These are phyloP conservation scores for Pseudorhombus dupliciocellatus DNA, from an alignment of 2,113 vertebrate species.

Conservation along the genomic window DNA sequence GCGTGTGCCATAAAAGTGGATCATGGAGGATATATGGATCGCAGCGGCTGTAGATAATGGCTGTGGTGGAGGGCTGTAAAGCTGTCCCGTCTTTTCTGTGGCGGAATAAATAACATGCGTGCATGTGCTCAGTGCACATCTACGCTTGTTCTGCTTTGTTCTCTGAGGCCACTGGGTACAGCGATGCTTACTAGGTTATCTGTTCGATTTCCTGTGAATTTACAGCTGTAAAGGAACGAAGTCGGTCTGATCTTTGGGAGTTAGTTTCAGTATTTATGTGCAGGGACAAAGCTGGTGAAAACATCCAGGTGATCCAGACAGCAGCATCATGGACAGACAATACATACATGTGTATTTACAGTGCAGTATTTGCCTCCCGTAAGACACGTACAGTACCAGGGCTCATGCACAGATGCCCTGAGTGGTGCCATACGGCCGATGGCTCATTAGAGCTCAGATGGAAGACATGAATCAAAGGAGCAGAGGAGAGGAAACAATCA, in stretches of 20 bases:
- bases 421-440: slow-evolving; percentile 80
- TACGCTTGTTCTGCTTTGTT: slow-evolving; percentile 39
- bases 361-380: slow-evolving; percentile 54
- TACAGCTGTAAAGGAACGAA: neutral
- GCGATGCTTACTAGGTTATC: neutral
- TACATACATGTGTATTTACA: slow-evolving; percentile 57
- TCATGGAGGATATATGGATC: slow-evolving; percentile 65
- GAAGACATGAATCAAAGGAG: slow-evolving; percentile 85
- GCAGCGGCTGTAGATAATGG: slow-evolving; percentile 64
- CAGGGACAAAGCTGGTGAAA: slow-evolving; percentile 4
- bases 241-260: neutral
- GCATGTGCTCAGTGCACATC: slow-evolving; percentile 37
- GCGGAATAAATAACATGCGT: slow-evolving; percentile 60
- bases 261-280: neutral
- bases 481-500: slow-evolving; percentile 69
- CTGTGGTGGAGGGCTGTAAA: slow-evolving; percentile 65
- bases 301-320: slow-evolving; percentile 7
- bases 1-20: slow-evolving; percentile 59
- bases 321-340: slow-evolving; percentile 9
- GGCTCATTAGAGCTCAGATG: slow-evolving; percentile 83
- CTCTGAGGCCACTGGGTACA: slow-evolving; percentile 24
- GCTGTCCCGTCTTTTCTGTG: slow-evolving; percentile 60
- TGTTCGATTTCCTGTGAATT: neutral
- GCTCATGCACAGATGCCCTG: slow-evolving; percentile 79
- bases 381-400: slow-evolving; percentile 65